Percentiles rank a stretch among this genome's conserved stretches.
phyloP scores from a whole-genome alignment of 2,888 invertebrate genomes.

The Deroplatys truncata region DNA sequence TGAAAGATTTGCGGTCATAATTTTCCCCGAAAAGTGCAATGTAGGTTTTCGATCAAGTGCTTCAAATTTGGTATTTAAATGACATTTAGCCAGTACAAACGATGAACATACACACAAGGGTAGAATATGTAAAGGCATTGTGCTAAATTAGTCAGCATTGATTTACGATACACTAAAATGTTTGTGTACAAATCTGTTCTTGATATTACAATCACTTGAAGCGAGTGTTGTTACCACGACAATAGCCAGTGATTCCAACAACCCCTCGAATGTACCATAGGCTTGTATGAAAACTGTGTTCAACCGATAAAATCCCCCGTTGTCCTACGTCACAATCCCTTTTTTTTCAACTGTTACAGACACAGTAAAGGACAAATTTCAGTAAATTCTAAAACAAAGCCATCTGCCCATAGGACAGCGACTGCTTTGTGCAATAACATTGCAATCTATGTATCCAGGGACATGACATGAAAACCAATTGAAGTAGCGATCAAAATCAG shows the following conservation, averaged over 20 bases:
- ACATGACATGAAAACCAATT: background rate
- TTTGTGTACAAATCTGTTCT: background rate
- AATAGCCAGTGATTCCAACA: background rate
- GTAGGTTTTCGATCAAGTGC: no score
- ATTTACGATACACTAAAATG: no score
- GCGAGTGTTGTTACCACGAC: no score
- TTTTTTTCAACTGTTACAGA: background rate
- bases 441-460: background rate
- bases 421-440: background rate
- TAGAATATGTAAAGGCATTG: no score
- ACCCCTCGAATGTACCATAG: background rate
- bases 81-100: no score
- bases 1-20: no score
- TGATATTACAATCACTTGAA: background rate
- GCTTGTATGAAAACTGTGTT: background rate
- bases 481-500: background rate
- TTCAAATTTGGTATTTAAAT: no score
- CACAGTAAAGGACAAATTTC: background rate
- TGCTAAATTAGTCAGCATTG: no score
- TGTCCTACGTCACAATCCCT: background rate
- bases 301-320: background rate
- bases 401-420: no score
- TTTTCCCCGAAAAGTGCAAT: no score
- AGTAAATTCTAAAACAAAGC: background rate
- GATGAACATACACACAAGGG: no score